Base-by-base conservation (phyloP, 37 sponge, comb jelly and placozoan species). In the Theonella swinhoei region DNA sequence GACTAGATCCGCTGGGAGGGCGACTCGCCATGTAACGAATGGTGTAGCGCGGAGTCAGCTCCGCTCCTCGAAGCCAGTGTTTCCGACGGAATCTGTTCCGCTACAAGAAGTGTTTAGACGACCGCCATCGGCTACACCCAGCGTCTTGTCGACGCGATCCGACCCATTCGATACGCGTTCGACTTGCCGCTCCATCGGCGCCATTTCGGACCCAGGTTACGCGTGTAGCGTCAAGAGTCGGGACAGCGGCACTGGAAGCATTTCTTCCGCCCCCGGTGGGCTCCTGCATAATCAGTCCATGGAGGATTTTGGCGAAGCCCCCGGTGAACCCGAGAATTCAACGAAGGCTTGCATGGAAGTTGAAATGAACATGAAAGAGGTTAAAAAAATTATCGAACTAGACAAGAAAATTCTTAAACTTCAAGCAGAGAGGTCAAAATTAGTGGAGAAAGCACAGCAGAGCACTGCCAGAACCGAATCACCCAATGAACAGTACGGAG, bases 381-480 rank as follows among this genome's bases (percentile, higher is more conserved):
- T 65, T 29, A 47, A 78, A 28, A 62, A 79, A 30, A 83, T 89
- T 30, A 69, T 17, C 20, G 73, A 83, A 19, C 23, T 91, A 31
- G 92, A 91, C 79, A 78, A 79, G 75, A 77, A 83, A 61, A 83
- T 91, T 19, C 62, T 86, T 30, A 83, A 91, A 47, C 70, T 91
- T 0, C 74, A 86, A 20, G 83, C 92, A 64, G 88, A 87, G 62
- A 60, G 84, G 72, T 75, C 88, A 25, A 82, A 83, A 35, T 38
- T 91, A 8, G 47, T 91, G 38, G 42, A 77, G 33, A 72, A 74
- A 26, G 88, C 81, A 20, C 58, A 72, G 20, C 17, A 64, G 19
- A 68, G 40, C 30, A 32, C 23, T 47, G 72, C 9, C 30, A 42
- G 39, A 64, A 41, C 35, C 0, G 80, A 80, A 17, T 47, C 54